Evolutionary conservation across 2,888 invertebrate genomes (phyloP).

Genomic region (Sinelater perroti): DNA sequence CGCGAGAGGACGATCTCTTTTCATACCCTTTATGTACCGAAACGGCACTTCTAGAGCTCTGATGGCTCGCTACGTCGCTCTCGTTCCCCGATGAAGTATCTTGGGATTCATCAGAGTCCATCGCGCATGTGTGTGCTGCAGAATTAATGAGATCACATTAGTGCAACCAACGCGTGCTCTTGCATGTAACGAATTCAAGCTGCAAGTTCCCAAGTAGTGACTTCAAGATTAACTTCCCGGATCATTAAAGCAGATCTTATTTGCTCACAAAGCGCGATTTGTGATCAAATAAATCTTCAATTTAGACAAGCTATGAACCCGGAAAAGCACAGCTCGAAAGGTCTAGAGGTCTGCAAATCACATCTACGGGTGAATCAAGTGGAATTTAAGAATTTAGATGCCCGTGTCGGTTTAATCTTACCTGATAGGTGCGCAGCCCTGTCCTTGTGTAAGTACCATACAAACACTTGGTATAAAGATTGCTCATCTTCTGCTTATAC

Average conservation of each 20-base stretch:
- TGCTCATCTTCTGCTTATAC: constrained; percentile 57
- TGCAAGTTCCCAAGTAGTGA: too few relatives aligned
- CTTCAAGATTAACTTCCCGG: too few relatives aligned
- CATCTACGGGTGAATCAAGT: constrained; percentile 12
- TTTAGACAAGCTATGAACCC: neutral
- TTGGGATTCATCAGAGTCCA: constrained; percentile 71
- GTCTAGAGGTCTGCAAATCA: too few relatives aligned
- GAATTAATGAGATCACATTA: constrained; percentile 43
- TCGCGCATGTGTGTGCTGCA: constrained; percentile 46
- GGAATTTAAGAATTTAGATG: constrained; percentile 52
- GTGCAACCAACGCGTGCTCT: too few relatives aligned
- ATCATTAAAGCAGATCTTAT: too few relatives aligned
- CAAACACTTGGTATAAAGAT: constrained; percentile 57
- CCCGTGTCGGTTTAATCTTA: constrained; percentile 59
- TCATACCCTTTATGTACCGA: neutral
- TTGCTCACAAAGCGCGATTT: too few relatives aligned
- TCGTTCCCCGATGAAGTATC: constrained; percentile 61
- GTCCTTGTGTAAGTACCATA: constrained; percentile 59
- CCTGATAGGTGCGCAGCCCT: constrained; percentile 56
- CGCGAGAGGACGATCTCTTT: constrained; percentile 14
- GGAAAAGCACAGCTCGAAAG: constrained; percentile 20
- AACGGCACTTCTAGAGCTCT: neutral
- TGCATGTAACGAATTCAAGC: too few relatives aligned
- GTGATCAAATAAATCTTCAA: constrained; percentile 1
- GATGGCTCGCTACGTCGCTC: constrained; percentile 43